A percentile compares a stretch with the other conserved stretches of the same genome.
These are phyloP conservation scores for Trachelus stipa DNA, from an alignment of 2,888 invertebrate species.

Conservation along the genomic window DNA sequence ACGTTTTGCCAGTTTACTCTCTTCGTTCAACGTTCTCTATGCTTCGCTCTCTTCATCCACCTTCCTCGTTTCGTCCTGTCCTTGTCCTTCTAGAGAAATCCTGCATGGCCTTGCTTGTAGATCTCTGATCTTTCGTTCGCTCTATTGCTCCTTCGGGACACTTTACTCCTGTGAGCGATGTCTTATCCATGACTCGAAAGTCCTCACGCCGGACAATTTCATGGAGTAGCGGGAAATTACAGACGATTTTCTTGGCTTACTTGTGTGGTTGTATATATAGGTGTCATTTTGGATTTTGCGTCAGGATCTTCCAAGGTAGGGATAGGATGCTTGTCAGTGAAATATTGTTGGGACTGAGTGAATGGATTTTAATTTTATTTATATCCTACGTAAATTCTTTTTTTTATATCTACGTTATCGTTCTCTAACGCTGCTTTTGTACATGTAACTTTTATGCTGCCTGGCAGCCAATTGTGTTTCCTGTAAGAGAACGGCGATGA, in stretches of 20 bases:
- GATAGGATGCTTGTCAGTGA: background rate
- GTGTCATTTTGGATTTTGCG: background rate
- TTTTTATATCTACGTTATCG: background rate
- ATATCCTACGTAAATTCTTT: too few relatives aligned
- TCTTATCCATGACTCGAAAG: conserved; percentile 45
- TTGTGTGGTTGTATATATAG: background rate
- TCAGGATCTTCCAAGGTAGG: background rate
- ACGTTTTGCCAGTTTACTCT: conserved; percentile 28
- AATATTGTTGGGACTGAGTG: background rate
- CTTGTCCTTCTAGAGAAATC: background rate
- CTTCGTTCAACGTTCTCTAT: conserved; percentile 7
- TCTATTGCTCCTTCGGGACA: conserved; percentile 45
- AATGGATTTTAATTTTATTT: background rate
- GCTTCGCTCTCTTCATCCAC: background rate
- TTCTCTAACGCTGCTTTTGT: background rate
- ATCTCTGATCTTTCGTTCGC: conserved; percentile 19
- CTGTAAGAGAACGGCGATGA: background rate
- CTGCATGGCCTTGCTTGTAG: background rate
- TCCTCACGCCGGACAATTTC: conserved; percentile 21
- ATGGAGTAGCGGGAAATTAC: background rate
- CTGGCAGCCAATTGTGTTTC: background rate
- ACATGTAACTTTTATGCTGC: background rate
- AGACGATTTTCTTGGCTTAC: background rate
- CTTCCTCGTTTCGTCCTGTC: conserved; percentile 3
- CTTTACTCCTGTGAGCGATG: conserved; percentile 47